phyloP scores from a whole-genome alignment of 2,113 vertebrate species.

The Hyaena hyaena region DNA sequence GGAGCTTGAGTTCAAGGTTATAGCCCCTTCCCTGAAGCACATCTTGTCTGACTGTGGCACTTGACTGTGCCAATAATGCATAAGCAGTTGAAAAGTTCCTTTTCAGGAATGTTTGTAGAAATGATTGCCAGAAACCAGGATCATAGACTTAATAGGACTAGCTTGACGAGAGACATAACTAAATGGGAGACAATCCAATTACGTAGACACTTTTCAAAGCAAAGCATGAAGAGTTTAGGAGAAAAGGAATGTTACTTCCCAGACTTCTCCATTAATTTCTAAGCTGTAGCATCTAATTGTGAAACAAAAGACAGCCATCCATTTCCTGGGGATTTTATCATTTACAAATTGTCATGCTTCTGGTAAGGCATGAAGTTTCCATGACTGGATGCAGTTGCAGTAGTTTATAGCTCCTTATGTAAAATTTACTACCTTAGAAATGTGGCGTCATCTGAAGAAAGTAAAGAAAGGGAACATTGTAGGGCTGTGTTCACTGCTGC shows the following conservation, averaged over 20 bases:
- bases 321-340: background rate
- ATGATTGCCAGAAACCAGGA: background rate
- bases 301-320: background rate
- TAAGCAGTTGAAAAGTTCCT: background rate
- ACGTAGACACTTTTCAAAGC: background rate
- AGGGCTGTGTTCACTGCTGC: background rate
- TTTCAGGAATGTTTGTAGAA: background rate
- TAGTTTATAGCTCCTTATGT: rapidly evolving
- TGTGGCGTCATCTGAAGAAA: background rate
- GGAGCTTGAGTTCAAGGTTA: background rate
- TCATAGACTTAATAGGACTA: background rate
- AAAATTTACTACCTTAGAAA: background rate
- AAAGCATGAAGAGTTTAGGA: background rate
- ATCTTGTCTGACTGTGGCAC: background rate
- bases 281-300: background rate
- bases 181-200: background rate
- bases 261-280: background rate
- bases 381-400: no score
- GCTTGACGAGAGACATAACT: background rate
- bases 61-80: background rate
- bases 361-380: background rate
- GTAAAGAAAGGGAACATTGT: background rate
- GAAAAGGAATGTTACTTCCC: background rate
- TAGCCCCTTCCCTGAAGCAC: rapidly evolving
- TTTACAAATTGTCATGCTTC: background rate